Evolutionary conservation across 2,888 invertebrate species (phyloP), one percentile per base, ranked within the genome.

Genomic region (Andrena chrysosceles): DNA sequence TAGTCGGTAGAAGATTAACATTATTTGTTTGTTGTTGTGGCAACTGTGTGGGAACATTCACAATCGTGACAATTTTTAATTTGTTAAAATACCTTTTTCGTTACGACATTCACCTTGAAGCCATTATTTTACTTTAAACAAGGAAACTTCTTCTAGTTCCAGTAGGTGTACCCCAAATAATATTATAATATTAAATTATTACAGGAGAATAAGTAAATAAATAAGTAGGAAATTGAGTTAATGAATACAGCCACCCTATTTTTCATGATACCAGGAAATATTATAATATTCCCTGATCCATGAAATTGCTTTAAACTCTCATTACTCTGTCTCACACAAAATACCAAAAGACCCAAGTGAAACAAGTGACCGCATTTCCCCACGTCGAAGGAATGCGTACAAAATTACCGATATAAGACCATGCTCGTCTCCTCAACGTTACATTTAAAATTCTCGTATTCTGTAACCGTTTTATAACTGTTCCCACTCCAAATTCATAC

Each of bases 301-400:
- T 79, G 59, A 69, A 71, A 49, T 35, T 10, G 42, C 26, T 26
- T 62, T 16, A 66, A 35, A 72, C 33, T 60, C 59, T 16, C n/a
- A 29, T 62, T 20, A 56, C 35, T 63, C 23, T 54, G 26, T 29
- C 52, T 23, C 7, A 6, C 20, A 69, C 63, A 66, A 74, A 66
- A 66, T 29, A 49, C 52, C 49, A 64, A 63, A 69, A 69, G 33
- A 35, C 78, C 56, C 49, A 54, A 84, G 70, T 64, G 80, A 72
- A 86, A 87, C 87, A 86, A 87, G 85, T 83, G 87, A 83, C 83
- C 89, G 87, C 87, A 73, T 90, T 90, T 90, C 83, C 81, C 84
- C 66, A 80, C 68, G 64, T 81, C 71, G 80, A 79, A 83, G 81
- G 87, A 89, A 88, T 86, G 85, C 87, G 84, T 81, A 75, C 82